A percentile compares a stretch with the other conserved stretches of the same genome.
phyloP scores from a whole-genome alignment of 2,797 vertebrate species.

The Diplodus sargus region DNA sequence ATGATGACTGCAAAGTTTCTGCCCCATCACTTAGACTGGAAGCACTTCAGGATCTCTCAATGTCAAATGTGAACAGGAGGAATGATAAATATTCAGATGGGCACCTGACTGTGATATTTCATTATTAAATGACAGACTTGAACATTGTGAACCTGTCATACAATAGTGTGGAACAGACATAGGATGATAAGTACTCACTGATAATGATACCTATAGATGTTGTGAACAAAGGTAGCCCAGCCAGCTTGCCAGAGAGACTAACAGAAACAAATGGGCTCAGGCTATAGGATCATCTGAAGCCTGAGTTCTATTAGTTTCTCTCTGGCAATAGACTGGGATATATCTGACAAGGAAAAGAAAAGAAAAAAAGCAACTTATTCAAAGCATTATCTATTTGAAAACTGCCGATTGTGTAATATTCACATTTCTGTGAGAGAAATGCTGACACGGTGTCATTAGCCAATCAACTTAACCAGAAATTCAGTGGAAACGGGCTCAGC shows the following conservation, averaged over 20 bases:
- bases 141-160: no score
- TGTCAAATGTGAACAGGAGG: neutral
- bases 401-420: neutral
- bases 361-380: neutral
- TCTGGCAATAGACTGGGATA: no score
- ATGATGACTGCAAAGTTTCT: neutral
- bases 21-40: neutral
- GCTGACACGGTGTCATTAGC: conserved; percentile 13
- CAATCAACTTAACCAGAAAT: conserved; percentile 23
- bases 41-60: neutral
- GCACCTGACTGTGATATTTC: neutral
- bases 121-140: no score
- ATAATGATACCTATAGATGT: neutral
- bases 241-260: neutral
- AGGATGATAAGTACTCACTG: neutral
- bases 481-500: conserved; percentile 30
- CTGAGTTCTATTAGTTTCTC: neutral
- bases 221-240: neutral
- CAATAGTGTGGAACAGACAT: neutral
- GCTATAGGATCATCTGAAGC: neutral
- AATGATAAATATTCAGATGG: neutral
- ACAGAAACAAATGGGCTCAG: neutral
- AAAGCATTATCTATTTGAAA: conserved; percentile 15
- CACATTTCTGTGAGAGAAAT: neutral
- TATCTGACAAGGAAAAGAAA: neutral